These are phyloP conservation scores for Drosophila maculinotata DNA, from an alignment of 2,888 invertebrate species.

Conservation along the genomic window DNA sequence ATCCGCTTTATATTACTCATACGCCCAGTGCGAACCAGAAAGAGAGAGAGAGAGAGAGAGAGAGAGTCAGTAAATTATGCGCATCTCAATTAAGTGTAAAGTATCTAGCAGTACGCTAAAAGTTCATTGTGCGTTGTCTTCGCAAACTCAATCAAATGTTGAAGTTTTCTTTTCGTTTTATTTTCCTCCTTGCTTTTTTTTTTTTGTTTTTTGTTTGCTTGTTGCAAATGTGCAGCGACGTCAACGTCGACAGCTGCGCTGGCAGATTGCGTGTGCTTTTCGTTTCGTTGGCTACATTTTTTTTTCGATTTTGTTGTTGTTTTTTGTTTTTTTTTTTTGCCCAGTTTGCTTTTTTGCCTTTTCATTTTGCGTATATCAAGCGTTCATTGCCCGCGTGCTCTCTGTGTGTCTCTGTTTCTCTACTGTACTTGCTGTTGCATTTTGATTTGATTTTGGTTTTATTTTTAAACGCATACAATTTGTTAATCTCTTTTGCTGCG, in stretches of 20 bases:
- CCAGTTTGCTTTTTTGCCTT: conserved; percentile 45
- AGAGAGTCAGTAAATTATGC: conserved; percentile 56
- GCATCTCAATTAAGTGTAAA: conserved; percentile 55
- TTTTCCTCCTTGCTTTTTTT: conserved; percentile 7
- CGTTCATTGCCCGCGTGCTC: conserved; percentile 77
- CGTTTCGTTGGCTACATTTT: conserved; percentile 55
- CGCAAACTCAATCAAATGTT: conserved; percentile 69
- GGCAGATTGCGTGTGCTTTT: conserved; percentile 62
- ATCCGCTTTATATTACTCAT: conserved; percentile 60
- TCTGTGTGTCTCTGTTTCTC: conserved; percentile 2
- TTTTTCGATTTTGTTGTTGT: conserved; percentile 20
- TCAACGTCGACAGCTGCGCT: conserved; percentile 47
- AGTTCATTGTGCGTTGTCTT: conserved; percentile 65
- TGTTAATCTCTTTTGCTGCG: conserved; percentile 59
- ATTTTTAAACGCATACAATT: conserved; percentile 61
- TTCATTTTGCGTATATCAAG: conserved; percentile 75
- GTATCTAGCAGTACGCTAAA: conserved; percentile 37
- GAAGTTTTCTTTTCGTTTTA: conserved; percentile 40
- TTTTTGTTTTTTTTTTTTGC: conserved; percentile 37
- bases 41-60: not conserved
- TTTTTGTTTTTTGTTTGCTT: conserved; percentile 2
- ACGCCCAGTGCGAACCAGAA: conserved; percentile 37
- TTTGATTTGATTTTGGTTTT: conserved; percentile 68
- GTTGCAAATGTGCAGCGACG: conserved; percentile 38
- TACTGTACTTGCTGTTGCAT: conserved; percentile 51